These are phyloP conservation scores for Keiferia lycopersicella DNA, from an alignment of 2,888 invertebrate species.

Conservation along the genomic window DNA sequence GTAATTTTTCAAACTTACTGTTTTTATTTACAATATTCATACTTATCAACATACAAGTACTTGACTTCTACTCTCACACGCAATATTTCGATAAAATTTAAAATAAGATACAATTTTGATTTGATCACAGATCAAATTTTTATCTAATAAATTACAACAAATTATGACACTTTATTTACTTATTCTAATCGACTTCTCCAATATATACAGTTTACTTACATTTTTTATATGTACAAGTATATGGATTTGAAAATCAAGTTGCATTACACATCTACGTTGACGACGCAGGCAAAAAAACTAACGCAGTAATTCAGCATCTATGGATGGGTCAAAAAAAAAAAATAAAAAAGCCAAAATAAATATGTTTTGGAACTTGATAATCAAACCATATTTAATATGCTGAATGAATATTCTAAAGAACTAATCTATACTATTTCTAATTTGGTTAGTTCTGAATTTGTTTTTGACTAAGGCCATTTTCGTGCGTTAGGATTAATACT, in stretches of 20 bases:
- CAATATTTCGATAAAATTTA: slow-evolving; percentile 2
- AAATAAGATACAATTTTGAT: slow-evolving; percentile 26
- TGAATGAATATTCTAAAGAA: neutral
- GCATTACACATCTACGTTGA: neutral
- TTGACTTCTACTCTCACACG: neutral
- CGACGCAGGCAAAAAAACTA: neutral
- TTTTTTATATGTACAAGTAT: neutral
- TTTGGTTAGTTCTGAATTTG: too few relatives aligned
- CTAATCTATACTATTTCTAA: neutral
- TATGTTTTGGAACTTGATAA: neutral
- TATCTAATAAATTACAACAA: neutral
- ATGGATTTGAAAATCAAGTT: neutral
- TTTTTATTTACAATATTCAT: too few relatives aligned
- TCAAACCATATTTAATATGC: neutral
- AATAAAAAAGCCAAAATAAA: neutral
- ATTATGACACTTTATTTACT: slow-evolving; percentile 9
- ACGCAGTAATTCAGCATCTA: neutral
- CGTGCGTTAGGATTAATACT: too few relatives aligned
- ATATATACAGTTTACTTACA: neutral
- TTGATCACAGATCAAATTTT: slow-evolving; percentile 48
- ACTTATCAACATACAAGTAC: neutral
- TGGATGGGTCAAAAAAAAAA: neutral
- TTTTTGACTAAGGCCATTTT: too few relatives aligned
- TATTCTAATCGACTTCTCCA: neutral
- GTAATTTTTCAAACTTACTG: too few relatives aligned